These are phyloP conservation scores for Ennomos erosarius DNA, from an alignment of 2,888 invertebrate genomes.

Conservation along the genomic window DNA sequence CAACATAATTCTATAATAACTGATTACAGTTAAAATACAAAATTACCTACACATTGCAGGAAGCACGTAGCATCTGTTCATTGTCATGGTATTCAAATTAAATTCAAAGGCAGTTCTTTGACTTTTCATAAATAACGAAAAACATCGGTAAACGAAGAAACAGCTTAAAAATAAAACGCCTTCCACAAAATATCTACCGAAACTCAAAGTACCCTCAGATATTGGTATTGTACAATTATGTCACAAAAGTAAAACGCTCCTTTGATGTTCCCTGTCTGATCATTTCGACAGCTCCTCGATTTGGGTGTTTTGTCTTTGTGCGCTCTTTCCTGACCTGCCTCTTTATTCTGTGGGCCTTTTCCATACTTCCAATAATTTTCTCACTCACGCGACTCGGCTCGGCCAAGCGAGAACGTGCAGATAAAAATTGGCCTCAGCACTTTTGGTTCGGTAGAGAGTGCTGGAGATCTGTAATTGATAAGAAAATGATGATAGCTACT, in stretches of 20 bases:
- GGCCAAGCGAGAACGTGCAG: conserved; percentile 72
- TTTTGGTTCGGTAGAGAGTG: conserved; percentile 59
- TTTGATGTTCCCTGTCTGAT: conserved; percentile 46
- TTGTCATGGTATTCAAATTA: not conserved
- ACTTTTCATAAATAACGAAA: conserved; percentile 1
- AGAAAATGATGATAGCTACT: conserved; percentile 21
- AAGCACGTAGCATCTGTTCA: too few relatives aligned
- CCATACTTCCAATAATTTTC: conserved; percentile 71
- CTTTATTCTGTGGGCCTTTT: conserved; percentile 63
- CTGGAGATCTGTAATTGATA: conserved; percentile 30
- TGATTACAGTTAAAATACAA: too few relatives aligned
- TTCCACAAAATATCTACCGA: conserved; percentile 28
- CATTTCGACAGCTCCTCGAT: conserved; percentile 56
- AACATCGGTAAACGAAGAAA: conserved; percentile 10
- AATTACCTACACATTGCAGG: too few relatives aligned
- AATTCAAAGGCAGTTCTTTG: not conserved
- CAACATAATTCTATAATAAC: too few relatives aligned
- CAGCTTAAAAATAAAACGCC: conserved; percentile 17
- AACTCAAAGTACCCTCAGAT: conserved; percentile 35
- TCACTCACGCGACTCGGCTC: conserved; percentile 64
- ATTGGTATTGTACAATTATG: conserved; percentile 38
- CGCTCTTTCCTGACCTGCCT: conserved; percentile 63
- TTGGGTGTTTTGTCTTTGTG: conserved; percentile 64
- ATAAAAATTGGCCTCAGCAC: conserved; percentile 74
- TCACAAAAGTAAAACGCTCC: conserved; percentile 36